Conservation (phyloP, 2,113 vertebrate genomes). For the Sterna hirundo region DNA sequence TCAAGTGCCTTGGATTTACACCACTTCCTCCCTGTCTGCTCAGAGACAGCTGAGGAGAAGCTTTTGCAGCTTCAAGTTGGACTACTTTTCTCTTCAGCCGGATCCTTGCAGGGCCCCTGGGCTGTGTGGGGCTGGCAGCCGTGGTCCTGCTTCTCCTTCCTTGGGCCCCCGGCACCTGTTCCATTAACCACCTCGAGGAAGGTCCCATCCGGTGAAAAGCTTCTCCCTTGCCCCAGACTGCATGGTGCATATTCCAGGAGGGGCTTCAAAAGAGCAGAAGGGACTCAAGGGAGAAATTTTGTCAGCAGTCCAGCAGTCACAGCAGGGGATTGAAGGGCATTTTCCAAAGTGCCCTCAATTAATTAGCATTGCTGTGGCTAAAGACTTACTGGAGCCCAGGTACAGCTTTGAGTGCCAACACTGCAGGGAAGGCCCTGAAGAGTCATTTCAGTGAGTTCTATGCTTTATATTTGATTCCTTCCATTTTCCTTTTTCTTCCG, state of each 20-base stretch:
- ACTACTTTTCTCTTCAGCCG: background rate
- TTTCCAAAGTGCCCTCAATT: slow-evolving; percentile 29
- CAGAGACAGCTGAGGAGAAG: background rate
- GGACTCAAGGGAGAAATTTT: background rate
- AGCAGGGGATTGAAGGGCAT: slow-evolving; percentile 27
- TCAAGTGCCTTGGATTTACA: background rate
- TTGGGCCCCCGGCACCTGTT: background rate
- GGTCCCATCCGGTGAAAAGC: background rate
- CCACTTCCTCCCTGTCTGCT: background rate
- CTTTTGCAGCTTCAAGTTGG: background rate
- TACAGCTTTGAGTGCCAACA: slow-evolving; percentile 1
- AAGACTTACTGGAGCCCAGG: background rate
- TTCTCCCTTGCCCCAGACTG: background rate
- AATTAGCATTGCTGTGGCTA: background rate
- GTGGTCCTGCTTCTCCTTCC: background rate
- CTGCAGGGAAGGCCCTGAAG: slow-evolving; percentile 17
- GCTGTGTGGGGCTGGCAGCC: background rate
- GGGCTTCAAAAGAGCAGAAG: slow-evolving; percentile 16
- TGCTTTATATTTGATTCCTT: slow-evolving; percentile 28
- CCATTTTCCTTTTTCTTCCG: slow-evolving; percentile 3
- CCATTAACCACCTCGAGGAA: background rate
- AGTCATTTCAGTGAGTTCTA: background rate
- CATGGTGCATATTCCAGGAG: background rate
- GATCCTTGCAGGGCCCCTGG: background rate
- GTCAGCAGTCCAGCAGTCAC: background rate